Evolutionary conservation across 2,888 invertebrate genomes (phyloP).

Genomic region (Melikaiella ostensackeni): DNA sequence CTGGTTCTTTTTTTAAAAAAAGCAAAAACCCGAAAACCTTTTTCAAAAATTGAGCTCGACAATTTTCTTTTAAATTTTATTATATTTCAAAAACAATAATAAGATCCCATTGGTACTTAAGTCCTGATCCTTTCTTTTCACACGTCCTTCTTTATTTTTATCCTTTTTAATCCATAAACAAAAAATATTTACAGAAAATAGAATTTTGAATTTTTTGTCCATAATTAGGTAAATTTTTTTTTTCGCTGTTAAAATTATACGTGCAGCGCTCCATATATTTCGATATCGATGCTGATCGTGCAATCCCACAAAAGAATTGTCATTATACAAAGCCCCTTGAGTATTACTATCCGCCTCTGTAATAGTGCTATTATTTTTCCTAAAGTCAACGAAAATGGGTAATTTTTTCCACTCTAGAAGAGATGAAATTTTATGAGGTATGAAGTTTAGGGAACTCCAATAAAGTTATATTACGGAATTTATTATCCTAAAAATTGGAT

Average conservation of each 20-base stretch:
- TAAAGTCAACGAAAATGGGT: not conserved
- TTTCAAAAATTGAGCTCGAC: too few relatives aligned
- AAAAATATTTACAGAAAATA: not conserved
- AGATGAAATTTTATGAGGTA: not conserved
- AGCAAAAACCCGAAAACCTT: too few relatives aligned
- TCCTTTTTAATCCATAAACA: not conserved
- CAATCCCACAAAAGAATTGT: not conserved
- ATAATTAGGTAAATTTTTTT: not conserved
- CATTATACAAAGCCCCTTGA: constrained; percentile 13
- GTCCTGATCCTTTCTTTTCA: too few relatives aligned
- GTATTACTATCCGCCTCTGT: not conserved
- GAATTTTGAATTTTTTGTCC: not conserved
- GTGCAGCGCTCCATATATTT: not conserved
- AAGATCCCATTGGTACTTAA: too few relatives aligned
- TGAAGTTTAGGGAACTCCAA: not conserved
- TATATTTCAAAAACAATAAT: too few relatives aligned
- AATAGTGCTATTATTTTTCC: constrained; percentile 10
- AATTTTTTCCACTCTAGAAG: not conserved
- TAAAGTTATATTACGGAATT: not conserved
- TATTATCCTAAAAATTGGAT: not conserved
- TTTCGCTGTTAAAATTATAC: not conserved
- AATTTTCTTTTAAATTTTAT: too few relatives aligned
- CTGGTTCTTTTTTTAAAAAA: too few relatives aligned
- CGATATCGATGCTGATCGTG: not conserved
- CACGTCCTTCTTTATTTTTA: too few relatives aligned